These are phyloP conservation scores for Sialis fuliginosa DNA, from an alignment of 2,888 invertebrate genomes.

Conservation along the genomic window DNA sequence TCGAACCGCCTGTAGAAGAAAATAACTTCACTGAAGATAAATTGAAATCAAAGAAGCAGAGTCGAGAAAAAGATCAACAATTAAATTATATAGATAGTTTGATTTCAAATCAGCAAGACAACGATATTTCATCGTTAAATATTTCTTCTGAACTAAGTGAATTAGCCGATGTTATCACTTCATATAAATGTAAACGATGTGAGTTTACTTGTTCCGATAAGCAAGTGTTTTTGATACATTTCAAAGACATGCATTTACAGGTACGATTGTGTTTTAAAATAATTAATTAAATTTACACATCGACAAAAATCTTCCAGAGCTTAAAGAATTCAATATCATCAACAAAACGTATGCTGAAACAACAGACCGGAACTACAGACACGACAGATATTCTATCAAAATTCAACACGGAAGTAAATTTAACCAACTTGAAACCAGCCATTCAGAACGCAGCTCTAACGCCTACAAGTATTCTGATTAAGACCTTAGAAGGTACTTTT, in stretches of 20 bases:
- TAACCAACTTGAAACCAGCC: too few species aligned
- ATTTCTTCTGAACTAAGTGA: constrained; percentile 8
- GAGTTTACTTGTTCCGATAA: constrained; percentile 18
- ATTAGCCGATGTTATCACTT: constrained; percentile 17
- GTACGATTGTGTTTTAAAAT: background rate
- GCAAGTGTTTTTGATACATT: constrained; percentile 18
- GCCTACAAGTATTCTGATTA: background rate
- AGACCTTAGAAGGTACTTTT: background rate
- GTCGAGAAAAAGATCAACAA: constrained; percentile 6
- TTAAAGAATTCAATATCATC: background rate
- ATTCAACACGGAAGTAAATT: too few species aligned
- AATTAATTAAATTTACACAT: background rate
- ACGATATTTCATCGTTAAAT: too few species aligned
- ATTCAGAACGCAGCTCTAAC: background rate
- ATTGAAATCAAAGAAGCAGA: background rate
- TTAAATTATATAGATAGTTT: background rate
- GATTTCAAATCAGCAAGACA: too few species aligned
- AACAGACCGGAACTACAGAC: background rate
- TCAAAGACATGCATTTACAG: constrained; percentile 14
- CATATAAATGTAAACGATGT: constrained; percentile 22
- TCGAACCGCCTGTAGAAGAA: constrained; percentile 8
- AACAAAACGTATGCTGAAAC: background rate
- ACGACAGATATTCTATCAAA: background rate
- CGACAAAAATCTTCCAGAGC: background rate
- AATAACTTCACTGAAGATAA: constrained; percentile 1